A percentile compares a stretch with the other conserved stretches of the same genome.
phyloP scores from a whole-genome alignment of 2,113 vertebrate species.

The Pongo abelii region DNA sequence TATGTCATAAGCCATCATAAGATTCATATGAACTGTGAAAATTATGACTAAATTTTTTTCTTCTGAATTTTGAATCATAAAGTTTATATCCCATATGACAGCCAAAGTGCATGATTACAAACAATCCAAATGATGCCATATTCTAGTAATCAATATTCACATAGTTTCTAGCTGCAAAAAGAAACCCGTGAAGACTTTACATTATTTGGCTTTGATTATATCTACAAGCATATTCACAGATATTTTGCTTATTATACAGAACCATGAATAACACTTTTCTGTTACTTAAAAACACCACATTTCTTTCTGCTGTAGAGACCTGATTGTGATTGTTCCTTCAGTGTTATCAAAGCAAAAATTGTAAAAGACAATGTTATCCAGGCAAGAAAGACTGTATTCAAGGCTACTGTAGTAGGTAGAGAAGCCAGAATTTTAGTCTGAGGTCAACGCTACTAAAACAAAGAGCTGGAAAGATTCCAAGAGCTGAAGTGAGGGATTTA shows the following conservation, averaged over 20 bases:
- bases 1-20: background rate
- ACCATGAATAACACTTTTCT: background rate
- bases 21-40: background rate
- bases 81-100: background rate
- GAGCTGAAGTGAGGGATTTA: background rate
- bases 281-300: background rate
- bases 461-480: background rate
- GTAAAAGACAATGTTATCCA: background rate
- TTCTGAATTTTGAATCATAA: background rate
- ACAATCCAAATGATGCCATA: background rate
- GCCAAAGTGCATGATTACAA: background rate
- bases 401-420: background rate
- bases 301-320: background rate
- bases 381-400: background rate
- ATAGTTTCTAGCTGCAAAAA: background rate
- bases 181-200: background rate
- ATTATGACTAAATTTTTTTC: background rate
- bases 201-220: background rate
- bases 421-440: background rate
- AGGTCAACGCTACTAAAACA: background rate
- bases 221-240: background rate
- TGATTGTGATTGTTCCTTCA: background rate
- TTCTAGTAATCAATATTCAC: background rate
- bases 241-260: background rate
- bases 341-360: background rate